Evolutionary conservation across 2,888 invertebrate species (phyloP), one percentile per base, ranked within the genome.

Genomic region (Alentia gelatinosa): DNA sequence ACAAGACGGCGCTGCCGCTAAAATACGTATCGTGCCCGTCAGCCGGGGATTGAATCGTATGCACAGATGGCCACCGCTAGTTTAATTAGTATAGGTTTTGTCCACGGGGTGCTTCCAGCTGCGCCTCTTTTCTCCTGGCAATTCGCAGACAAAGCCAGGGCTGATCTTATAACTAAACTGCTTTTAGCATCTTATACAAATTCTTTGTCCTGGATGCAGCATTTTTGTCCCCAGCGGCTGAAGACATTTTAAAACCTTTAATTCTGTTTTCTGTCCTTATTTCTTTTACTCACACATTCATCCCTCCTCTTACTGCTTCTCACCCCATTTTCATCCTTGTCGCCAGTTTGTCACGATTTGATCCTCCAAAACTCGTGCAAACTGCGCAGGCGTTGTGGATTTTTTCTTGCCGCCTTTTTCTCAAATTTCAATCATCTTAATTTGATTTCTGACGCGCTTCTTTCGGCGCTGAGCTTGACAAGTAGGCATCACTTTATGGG

Each of bases 351-450:
- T 79, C 79, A 79, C 79, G 79, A 79, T 79, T 79, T 79, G 35
- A 79, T 79, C 79, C 79, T 39, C n/a, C 39, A 37, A 39, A 37
- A 39, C 35, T 79, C 79, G 19, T 23, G 79, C 79, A 79, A 79
- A 79, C 79, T 37, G 26, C 12, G 4, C 79, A n/a, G n/a, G n/a
- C n/a, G n/a, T n/a, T n/a, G 35, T 1, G 79, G 39, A 79, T 15
- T 0, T 37, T 37, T 74, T 79, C 5, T 79, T 79, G 3, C 1
- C 1, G 1, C 37, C 3, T 79, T 79, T 39, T 79, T 79, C 35
- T 79, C 37, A 79, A 39, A 79, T 79, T 79, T 79, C 79, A 79
- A 79, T 79, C 79, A 35, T 79, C 79, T 79, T 79, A 79, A 79
- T 79, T 79, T 79, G 79, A 79, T 79, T 79, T 79, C 79, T 79